These are phyloP conservation scores for Acanthurus tractus DNA, from an alignment of 2,797 vertebrate genomes.

Conservation along the genomic window DNA sequence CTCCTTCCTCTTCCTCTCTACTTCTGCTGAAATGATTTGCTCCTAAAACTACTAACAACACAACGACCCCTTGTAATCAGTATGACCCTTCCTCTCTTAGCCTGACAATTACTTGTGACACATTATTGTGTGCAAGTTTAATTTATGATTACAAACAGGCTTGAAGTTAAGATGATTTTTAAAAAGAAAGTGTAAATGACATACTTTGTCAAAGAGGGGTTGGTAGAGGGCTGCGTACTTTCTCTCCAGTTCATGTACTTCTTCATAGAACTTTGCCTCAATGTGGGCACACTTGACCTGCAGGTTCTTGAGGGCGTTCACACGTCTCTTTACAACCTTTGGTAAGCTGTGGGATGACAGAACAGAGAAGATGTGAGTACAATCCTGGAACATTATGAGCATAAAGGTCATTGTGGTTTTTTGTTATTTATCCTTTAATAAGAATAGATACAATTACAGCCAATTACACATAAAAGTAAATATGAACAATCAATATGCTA, in stretches of 20 bases:
- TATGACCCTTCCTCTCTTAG: too few species aligned
- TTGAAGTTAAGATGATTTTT: too few species aligned
- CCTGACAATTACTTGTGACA: too few species aligned
- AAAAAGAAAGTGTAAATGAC: constrained; percentile 2
- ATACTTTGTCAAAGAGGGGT: constrained; percentile 98
- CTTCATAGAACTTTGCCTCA: constrained; percentile 98
- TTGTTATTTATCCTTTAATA: neutral
- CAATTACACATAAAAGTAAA: too few species aligned
- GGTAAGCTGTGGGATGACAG: constrained; percentile 89
- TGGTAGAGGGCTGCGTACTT: constrained; percentile 98
- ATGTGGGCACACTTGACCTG: constrained; percentile 99
- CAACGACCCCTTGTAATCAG: too few species aligned
- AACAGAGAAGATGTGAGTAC: neutral
- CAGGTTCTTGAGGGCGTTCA: constrained; percentile 99
- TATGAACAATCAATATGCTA: neutral
- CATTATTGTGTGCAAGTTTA: too few species aligned
- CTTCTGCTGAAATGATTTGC: too few species aligned
- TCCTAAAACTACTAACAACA: too few species aligned
- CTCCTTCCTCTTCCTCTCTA: too few species aligned
- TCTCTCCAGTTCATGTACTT: constrained; percentile 98
- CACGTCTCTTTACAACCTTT: constrained; percentile 97
- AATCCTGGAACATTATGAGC: neutral
- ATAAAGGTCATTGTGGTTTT: neutral
- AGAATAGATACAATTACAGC: too few species aligned
- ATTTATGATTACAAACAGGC: too few species aligned